Evolutionary conservation across 1,140 invertebrate species (phyloP).

Genomic region (Aleiodes sp.): DNA sequence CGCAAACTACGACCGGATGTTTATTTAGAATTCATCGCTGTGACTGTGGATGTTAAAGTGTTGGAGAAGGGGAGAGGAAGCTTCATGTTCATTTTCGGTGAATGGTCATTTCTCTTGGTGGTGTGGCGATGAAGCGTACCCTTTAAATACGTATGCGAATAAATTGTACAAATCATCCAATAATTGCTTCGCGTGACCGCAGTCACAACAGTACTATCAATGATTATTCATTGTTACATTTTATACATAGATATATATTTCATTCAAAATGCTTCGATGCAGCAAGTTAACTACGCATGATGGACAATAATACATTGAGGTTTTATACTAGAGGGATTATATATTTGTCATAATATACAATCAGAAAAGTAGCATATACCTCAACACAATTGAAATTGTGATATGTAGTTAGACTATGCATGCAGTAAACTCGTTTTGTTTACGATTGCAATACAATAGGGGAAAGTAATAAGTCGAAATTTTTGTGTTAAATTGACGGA

Average conservation of each 20-base stretch:
- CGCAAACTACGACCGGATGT: not conserved
- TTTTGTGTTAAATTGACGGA: too few relatives aligned
- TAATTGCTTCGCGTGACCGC: conserved; percentile 16
- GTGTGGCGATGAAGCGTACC: conserved; percentile 9
- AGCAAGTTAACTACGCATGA: not conserved
- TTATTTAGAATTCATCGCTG: conserved; percentile 10
- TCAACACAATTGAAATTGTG: too few relatives aligned
- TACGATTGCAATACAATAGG: too few relatives aligned
- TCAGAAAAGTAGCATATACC: too few relatives aligned
- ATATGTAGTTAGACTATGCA: too few relatives aligned
- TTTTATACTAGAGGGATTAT: not conserved
- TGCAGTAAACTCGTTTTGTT: too few relatives aligned
- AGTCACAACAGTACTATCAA: conserved; percentile 19
- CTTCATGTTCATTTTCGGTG: conserved; percentile 10
- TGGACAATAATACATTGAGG: not conserved
- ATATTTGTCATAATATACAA: not conserved
- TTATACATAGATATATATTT: not conserved
- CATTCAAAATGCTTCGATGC: not conserved
- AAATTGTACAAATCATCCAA: conserved; percentile 27
- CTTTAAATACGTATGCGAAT: conserved; percentile 2
- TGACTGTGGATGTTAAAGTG: not conserved
- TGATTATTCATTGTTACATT: conserved; percentile 27
- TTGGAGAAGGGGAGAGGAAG: too few relatives aligned
- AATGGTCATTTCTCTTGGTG: not conserved
- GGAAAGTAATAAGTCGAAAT: too few relatives aligned